Base-by-base conservation (phyloP, 2,888 invertebrate genomes). In the Operophtera brumata region DNA sequence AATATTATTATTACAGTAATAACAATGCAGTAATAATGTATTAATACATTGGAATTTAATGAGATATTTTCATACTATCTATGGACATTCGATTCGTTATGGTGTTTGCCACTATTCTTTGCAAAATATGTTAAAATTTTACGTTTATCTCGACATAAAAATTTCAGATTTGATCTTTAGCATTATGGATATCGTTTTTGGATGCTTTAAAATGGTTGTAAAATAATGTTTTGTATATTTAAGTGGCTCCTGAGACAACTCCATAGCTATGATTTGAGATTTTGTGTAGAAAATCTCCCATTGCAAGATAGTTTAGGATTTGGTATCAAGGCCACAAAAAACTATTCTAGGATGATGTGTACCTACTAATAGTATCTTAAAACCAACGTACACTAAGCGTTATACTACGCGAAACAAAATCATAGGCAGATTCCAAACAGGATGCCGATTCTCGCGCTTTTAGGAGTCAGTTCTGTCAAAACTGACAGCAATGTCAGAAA, bases 111-210 rank as follows among this genome's bases (percentile, higher is more conserved):
- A 20, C 20, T 2, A 20, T 4, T 20, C 2, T 48, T 40, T 42
- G 26, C 46, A 49, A 35, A 43, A 37, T 39, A 9, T 35, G 20
- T 26, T 20, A 39, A 30, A 39, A 30, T 30, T 30, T 30, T 7
- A 30, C 1, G 8, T 30, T 35, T 32, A 39, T 44, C 32, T 46
- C 47, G 39, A 46, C 32, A 41, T 47, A 12, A n/a, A 30, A 40
- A 35, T 46, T 26, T 49, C 36, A 49, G 30, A 28, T 49, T 49
- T 43, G 43, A 30, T 43, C 28, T 28, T 41, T 9, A 48, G 42
- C 48, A 6, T 30, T 30, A 30, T 9, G 30, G 30, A 30, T 30
- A 30, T 30, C 2, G n/a, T 8, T 3, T 20, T 3, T 2, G 20
- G 2, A 30, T 8, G 30, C 4, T 20, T 20, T 20, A 20, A 20